These are phyloP conservation scores for Furcifer pardalis DNA, from an alignment of 2,797 vertebrate species.

Conservation along the genomic window DNA sequence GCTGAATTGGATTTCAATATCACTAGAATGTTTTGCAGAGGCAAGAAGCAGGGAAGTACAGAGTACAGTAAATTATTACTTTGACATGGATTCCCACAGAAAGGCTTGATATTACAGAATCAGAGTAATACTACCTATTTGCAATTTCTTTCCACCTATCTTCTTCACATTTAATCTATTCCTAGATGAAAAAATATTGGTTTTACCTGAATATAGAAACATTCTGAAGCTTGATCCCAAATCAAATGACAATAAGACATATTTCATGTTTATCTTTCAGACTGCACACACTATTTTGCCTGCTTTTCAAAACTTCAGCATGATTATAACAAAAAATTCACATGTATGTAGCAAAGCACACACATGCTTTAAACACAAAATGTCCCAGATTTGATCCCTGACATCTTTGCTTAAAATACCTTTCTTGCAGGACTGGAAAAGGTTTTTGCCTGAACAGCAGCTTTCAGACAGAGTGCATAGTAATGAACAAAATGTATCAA, in stretches of 20 bases:
- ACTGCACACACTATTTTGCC: background rate
- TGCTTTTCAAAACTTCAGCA: background rate
- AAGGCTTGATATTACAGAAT: conserved; percentile 5
- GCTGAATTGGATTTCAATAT: background rate
- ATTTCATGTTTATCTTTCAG: background rate
- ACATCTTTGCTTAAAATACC: background rate
- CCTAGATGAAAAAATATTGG: background rate
- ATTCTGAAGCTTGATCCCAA: background rate
- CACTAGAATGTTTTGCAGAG: background rate
- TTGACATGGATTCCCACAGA: conserved; percentile 8
- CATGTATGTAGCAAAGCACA: background rate
- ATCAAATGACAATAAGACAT: background rate
- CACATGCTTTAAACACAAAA: background rate
- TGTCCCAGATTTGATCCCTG: background rate
- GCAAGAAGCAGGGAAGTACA: background rate
- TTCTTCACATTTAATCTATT: background rate
- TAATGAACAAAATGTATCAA: background rate
- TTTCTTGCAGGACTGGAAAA: background rate
- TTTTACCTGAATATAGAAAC: background rate
- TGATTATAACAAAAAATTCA: background rate
- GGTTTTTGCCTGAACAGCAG: background rate
- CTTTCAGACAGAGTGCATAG: background rate
- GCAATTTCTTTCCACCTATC: background rate
- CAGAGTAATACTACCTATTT: background rate
- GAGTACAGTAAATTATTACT: conserved; percentile 3